A percentile compares a stretch with the other conserved stretches of the same genome.
Evolutionary conservation across 2,797 vertebrate genomes (phyloP).

Genomic region (Gymnoscopelus braueri): DNA sequence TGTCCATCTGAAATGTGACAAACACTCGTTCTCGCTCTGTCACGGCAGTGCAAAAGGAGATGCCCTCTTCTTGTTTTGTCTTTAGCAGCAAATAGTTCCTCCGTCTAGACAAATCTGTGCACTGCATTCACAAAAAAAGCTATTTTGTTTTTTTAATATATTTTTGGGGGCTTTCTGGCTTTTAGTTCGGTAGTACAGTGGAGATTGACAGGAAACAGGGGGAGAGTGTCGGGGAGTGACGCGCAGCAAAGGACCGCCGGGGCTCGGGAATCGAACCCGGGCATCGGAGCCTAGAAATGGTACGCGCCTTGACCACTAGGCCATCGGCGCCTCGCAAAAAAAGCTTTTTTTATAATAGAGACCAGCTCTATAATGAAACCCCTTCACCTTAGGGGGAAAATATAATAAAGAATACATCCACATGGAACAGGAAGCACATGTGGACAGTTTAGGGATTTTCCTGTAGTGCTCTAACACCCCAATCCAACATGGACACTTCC

Average conservation of each 20-base stretch:
- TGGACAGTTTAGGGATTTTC: conserved; percentile 29
- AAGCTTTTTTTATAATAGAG: conserved; percentile 52
- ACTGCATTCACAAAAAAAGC: neutral
- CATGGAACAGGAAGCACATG: conserved; percentile 18
- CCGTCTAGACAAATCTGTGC: conserved; percentile 5
- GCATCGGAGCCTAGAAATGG: too few species aligned
- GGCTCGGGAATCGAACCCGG: too few species aligned
- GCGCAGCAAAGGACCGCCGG: too few species aligned
- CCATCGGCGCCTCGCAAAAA: conserved; percentile 1
- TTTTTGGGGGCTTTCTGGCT: too few species aligned
- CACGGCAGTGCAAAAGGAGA: conserved; percentile 13
- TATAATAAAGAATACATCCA: conserved; percentile 20
- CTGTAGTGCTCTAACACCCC: conserved; percentile 27
- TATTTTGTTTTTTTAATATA: too few species aligned
- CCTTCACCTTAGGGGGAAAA: conserved; percentile 59
- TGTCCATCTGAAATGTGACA: neutral
- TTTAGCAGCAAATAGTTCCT: neutral
- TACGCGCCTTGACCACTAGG: too few species aligned
- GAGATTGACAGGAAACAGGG: too few species aligned
- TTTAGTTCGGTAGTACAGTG: too few species aligned
- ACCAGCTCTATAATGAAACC: conserved; percentile 62
- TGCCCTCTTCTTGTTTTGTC: neutral
- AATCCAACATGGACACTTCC: conserved; percentile 20
- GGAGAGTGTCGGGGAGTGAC: too few species aligned
- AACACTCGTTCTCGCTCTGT: neutral